These are phyloP conservation scores for Eurystomus glaucurus DNA, from an alignment of 2,797 vertebrate species.

Conservation along the genomic window DNA sequence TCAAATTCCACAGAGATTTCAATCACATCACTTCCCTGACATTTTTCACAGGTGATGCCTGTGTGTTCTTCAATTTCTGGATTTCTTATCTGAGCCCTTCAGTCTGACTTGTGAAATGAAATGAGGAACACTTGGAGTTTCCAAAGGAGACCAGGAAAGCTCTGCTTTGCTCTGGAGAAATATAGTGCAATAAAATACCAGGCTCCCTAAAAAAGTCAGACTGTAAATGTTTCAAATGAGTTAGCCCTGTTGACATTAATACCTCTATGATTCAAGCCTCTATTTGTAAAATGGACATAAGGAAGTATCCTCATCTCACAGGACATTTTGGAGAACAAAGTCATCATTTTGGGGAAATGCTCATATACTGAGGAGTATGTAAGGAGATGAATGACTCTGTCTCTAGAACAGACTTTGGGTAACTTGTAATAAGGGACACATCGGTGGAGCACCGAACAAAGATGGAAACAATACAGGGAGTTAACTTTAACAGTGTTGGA, in stretches of 20 bases:
- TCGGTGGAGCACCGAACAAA: background rate
- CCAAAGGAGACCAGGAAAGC: background rate
- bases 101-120: conserved; percentile 37
- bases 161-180: conserved; percentile 22
- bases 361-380: background rate
- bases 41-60: conserved; percentile 47
- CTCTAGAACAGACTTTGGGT: background rate
- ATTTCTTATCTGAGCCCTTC: conserved; percentile 49
- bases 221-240: background rate
- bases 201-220: background rate
- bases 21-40: conserved; percentile 13
- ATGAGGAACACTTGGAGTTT: conserved; percentile 19
- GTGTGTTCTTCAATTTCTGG: conserved; percentile 30
- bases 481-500: background rate
- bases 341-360: background rate
- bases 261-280: background rate
- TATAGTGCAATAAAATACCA: background rate
- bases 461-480: background rate
- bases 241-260: background rate
- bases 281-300: background rate
- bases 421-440: background rate
- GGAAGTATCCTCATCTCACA: background rate
- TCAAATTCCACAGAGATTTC: background rate
- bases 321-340: background rate
- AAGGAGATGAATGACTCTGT: background rate